Base-by-base conservation (phyloP, 2,797 vertebrate genomes). In the Takifugu rubripes region DNA sequence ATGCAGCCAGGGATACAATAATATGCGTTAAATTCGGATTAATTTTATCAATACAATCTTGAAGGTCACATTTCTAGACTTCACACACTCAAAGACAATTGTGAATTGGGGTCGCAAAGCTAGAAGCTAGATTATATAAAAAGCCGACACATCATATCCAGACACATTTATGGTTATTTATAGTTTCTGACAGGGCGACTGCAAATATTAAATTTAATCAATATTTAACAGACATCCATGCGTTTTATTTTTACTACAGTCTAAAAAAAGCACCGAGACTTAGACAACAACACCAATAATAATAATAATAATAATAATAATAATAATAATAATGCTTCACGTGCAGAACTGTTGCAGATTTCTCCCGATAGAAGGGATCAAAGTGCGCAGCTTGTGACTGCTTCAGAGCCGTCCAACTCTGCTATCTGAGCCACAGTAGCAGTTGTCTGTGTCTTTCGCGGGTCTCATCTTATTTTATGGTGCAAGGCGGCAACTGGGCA, bases 361-460 rank as follows among this genome's bases (percentile, higher is more conserved):
- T 2, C 16, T 55, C 27, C 59, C 49, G 9, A 48, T 50, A 49
- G 66, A 48, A 43, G 43, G 53, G 51, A 54, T 52, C 61, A 65
- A 86, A 77, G 81, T 66, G 52, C 74, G 60, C 54, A 69, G 31
- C 74, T 68, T 64, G 68, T 64, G 74, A 84, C 74, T 65, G 70
- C 77, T 78, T 78, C 76, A 80, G 74, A 85, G 75, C 65, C 26
- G 50, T 49, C 46, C 64, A 66, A 61, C 70, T 72, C 75, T 82
- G 84, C 83, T 64, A 86, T 87, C 59, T 79, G 87, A 89, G 89
- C 80, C 78, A 65, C 84, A 72, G 85, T 75, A 85, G 86, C 88
- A 88, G 87, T 89, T 89, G 88, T 87, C 84, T 78, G 75, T 79
- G 84, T 84, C 75, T 79, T 83, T 84, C 68, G 75, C 40, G 54